phyloP scores from a whole-genome alignment of 1,140 invertebrate species.

The Ruditapes philippinarum region DNA sequence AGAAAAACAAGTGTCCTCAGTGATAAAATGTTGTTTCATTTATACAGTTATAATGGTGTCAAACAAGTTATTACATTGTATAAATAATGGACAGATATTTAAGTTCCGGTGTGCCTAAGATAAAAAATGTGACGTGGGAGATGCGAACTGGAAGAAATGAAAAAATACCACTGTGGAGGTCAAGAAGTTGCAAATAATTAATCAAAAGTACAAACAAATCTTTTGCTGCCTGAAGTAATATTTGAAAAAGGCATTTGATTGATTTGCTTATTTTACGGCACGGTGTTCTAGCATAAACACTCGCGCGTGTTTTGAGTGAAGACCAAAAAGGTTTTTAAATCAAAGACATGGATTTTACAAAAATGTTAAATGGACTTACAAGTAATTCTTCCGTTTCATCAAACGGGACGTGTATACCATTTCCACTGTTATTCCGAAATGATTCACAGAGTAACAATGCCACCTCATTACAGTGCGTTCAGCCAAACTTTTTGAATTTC shows the following conservation, averaged over 20 bases:
- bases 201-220: background rate
- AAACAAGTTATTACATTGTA: background rate
- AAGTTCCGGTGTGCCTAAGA: background rate
- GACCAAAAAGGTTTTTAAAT: no score
- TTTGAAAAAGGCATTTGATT: no score
- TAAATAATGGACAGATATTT: background rate
- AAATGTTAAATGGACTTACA: background rate
- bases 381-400: background rate
- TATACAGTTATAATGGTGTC: background rate
- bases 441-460: background rate
- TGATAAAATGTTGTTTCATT: background rate
- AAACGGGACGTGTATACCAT: background rate
- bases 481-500: background rate
- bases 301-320: no score
- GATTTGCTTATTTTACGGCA: no score
- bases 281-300: no score
- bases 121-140: background rate
- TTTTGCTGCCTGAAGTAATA: no score
- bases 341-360: background rate
- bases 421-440: background rate
- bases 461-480: background rate
- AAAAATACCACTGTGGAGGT: background rate
- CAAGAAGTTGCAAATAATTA: no score
- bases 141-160: background rate
- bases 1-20: background rate